These are phyloP conservation scores for Probaryconus sp. DNA, from an alignment of 1,140 invertebrate genomes.

Conservation along the genomic window DNA sequence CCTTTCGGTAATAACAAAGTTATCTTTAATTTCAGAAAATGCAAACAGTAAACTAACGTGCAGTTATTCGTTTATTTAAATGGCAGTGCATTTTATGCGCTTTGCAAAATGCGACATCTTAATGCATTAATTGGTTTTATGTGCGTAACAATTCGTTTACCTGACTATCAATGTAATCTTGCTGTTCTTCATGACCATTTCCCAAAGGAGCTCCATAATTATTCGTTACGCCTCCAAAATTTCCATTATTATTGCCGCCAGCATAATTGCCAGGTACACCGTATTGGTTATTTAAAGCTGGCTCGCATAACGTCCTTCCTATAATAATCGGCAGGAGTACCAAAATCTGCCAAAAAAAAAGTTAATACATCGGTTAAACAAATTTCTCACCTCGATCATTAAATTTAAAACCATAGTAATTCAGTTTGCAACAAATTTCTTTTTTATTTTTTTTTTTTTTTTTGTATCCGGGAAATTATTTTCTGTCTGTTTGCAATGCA, in stretches of 20 bases:
- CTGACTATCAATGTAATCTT: slow-evolving; percentile 76
- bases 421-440: too few species aligned
- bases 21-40: not conserved
- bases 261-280: slow-evolving; percentile 74
- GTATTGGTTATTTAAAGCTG: slow-evolving; percentile 73
- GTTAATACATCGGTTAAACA: too few species aligned
- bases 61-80: too few species aligned
- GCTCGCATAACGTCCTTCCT: slow-evolving; percentile 68
- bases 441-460: too few species aligned
- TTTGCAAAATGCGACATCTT: too few species aligned
- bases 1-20: too few species aligned
- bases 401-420: too few species aligned
- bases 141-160: slow-evolving; percentile 59
- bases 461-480: too few species aligned
- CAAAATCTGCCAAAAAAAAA: slow-evolving; percentile 64
- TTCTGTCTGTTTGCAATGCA: too few species aligned
- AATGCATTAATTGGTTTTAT: slow-evolving; percentile 30
- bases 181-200: slow-evolving; percentile 70
- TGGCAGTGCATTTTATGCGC: too few species aligned
- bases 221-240: slow-evolving; percentile 67
- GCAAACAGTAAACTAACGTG: not conserved
- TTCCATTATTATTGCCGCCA: slow-evolving; percentile 64
- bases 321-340: slow-evolving; percentile 64
- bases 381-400: too few species aligned
- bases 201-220: slow-evolving; percentile 71